phyloP scores from a whole-genome alignment of 2,113 vertebrate genomes.

The Climacteris rufus region DNA sequence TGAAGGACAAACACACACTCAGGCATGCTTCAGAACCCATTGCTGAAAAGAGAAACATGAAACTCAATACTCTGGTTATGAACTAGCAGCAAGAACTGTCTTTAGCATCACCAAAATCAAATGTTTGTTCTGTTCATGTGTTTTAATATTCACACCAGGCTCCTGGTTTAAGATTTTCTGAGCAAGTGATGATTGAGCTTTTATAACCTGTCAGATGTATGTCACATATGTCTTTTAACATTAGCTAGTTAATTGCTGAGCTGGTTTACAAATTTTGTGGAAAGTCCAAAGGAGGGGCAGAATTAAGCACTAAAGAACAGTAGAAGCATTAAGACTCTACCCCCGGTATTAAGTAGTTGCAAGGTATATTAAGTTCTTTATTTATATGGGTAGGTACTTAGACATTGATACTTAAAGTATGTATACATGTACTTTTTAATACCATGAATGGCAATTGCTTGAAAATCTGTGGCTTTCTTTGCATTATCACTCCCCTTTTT shows the following conservation, averaged over 20 bases:
- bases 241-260: neutral
- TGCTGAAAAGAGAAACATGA: neutral
- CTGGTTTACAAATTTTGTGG: neutral
- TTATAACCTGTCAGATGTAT: neutral
- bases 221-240: fast-evolving
- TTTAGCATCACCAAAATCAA: neutral
- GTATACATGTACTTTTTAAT: neutral
- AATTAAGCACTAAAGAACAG: neutral
- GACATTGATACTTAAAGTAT: neutral
- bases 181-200: neutral
- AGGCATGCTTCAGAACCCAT: neutral
- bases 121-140: neutral
- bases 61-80: neutral
- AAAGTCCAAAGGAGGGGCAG: neutral
- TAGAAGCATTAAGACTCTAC: neutral
- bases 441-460: neutral
- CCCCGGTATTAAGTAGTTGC: neutral
- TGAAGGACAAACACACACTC: neutral
- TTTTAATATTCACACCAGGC: neutral
- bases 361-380: neutral
- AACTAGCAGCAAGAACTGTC: neutral
- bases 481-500: neutral
- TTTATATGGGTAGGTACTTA: neutral
- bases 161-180: neutral
- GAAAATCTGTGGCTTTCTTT: neutral